These are phyloP conservation scores for Papilio glaucus DNA, from an alignment of 1,140 invertebrate species.

Conservation along the genomic window DNA sequence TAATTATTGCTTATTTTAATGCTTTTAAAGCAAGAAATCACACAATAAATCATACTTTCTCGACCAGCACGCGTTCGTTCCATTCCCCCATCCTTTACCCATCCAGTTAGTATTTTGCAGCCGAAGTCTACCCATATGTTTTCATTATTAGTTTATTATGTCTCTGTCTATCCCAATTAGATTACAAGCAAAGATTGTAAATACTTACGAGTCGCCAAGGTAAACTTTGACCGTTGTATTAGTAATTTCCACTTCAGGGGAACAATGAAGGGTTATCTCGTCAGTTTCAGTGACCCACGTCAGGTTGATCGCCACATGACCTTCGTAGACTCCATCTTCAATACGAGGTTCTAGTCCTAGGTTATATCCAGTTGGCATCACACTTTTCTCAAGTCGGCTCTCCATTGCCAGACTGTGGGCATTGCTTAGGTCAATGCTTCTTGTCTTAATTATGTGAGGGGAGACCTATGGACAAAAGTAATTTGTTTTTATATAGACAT, in stretches of 20 bases:
- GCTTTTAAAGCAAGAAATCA: no score
- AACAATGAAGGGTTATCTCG: constrained; percentile 85
- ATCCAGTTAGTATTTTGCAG: no score
- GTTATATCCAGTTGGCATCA: constrained; percentile 85
- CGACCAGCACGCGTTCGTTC: no score
- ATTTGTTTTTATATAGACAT: neutral
- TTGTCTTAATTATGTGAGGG: constrained; percentile 69
- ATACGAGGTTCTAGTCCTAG: constrained; percentile 85
- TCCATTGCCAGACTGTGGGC: constrained; percentile 84
- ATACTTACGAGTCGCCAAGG: constrained; percentile 54
- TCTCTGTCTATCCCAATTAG: no score
- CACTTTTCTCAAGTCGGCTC: constrained; percentile 82
- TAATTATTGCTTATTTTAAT: no score
- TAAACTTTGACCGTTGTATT: constrained; percentile 66
- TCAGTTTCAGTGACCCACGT: constrained; percentile 84
- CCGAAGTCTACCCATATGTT: no score
- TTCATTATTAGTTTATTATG: no score
- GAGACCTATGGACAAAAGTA: constrained; percentile 24
- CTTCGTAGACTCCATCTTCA: constrained; percentile 84
- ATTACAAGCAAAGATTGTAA: no score
- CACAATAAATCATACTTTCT: no score
- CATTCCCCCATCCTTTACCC: no score
- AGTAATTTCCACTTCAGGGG: constrained; percentile 84
- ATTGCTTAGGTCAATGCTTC: constrained; percentile 86
- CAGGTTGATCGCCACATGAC: constrained; percentile 85